Base-by-base conservation (phyloP, 2,888 invertebrate species). In the Acrocyrtus sp. region DNA sequence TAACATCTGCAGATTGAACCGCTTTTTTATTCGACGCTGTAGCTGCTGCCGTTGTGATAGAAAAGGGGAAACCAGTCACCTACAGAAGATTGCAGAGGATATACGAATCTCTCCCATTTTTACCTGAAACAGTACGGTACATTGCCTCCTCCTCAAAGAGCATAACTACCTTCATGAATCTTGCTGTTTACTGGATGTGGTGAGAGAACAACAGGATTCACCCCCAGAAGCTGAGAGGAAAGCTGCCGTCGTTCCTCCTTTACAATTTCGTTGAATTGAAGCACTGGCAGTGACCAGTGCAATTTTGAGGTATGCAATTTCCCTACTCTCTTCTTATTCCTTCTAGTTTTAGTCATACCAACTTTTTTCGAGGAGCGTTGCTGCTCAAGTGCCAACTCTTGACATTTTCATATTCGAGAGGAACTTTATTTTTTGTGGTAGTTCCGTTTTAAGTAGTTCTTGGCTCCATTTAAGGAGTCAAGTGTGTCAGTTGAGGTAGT, bases 231-330 rank as follows among this genome's bases (percentile, higher is more conserved):
- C 45, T 50, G 63, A 66, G 53, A 54, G 56, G 26, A 60, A 48
- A 50, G 15, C 24, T 19, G 48, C 65, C 65, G 65, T 60, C 65
- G 56, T 39, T 65, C 60, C 51, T 54, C 43, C 48, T 48, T 47
- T 56, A 65, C 19, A 50, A 41, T 53, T 66, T 66, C 61, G 48
- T 43, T 43, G 34, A 60, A 45, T 56, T 19, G 65, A 56, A 48
- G 76, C 79, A 78, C 78, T 79, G 79, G 79, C 75, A 70, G 48
- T 72, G 78, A 72, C 79, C 79, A 74, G 79, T 79, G 79, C 77
- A 78, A 78, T 57, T 68, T 66, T 66, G 70, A 77, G 79, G 77
- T 79, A 72, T 77, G 66, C 43, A 48, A 27, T 17, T 21, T 39
- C 15, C 17, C n/a, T 57, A 57, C 22, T 15, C 41, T 19, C 15